Evolutionary conservation across 2,113 vertebrate genomes (phyloP).

Genomic region (Rhinichthys klamathensis): DNA sequence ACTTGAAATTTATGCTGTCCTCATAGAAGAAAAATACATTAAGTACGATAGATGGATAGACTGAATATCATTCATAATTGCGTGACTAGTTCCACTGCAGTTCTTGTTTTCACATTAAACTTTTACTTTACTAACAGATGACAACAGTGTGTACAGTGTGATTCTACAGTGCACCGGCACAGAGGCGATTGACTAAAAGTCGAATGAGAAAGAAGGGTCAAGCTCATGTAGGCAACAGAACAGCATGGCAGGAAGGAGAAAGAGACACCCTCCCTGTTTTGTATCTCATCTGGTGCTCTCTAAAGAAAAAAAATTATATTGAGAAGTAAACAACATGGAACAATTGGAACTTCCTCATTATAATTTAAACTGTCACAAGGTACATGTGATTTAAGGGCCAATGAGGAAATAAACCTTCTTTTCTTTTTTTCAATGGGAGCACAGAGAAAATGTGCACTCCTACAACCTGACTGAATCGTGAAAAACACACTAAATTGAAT

Average conservation of each 20-base stretch:
- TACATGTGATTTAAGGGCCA: neutral
- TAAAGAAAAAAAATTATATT: neutral
- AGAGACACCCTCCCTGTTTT: neutral
- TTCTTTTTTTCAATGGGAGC: neutral
- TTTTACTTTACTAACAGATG: neutral
- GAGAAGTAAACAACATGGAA: neutral
- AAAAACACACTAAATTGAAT: neutral
- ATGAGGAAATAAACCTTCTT: neutral
- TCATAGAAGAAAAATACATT: neutral
- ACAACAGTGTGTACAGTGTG: constrained; percentile 13
- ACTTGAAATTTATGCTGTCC: neutral
- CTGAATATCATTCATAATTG: neutral
- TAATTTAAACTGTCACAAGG: neutral
- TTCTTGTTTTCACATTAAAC: neutral
- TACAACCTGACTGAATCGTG: neutral
- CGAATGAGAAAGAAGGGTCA: neutral
- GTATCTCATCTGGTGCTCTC: neutral
- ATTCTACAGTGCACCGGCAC: neutral
- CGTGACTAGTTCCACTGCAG: neutral
- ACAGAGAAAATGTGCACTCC: neutral
- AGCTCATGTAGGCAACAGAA: neutral
- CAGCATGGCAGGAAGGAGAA: neutral
- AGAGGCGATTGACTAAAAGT: neutral
- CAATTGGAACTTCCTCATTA: too few species aligned
- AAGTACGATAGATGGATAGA: too few species aligned